Base-by-base conservation (phyloP, 2,113 vertebrate species). In the Calyptomena viridis region DNA sequence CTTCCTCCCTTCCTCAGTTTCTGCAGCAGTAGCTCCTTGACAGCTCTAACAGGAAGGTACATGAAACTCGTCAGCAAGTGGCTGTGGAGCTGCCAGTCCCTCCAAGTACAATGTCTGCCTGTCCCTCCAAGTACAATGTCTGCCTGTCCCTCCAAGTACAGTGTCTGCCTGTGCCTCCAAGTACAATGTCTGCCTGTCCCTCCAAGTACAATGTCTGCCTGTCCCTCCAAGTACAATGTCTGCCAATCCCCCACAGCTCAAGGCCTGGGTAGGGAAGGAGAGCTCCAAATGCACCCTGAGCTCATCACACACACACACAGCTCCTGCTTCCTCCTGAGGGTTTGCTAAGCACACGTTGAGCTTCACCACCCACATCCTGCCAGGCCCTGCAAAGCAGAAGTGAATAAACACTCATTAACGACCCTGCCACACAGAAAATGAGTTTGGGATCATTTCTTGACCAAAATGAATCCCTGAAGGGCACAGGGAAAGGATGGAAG, bases 341-440 rank as follows among this genome's bases (percentile, higher is more conserved):
- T 42, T 72, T 75, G 46, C 75, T 67, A n/a, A 95, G 77, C 74
- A 53, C 84, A 78, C 2, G 5, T 9, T 47, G 35, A 78, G 63
- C n/a, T 73, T 30, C 25, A 62, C 63, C 83, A 76, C 68, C 89
- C 94, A 97, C 95, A 96, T 96, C 94, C 96, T 97, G 97, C 66
- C 55, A 25, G 58, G 18, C 52, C 68, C 66, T 39, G 78, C 90
- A 91, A 94, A 95, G 93, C 87, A 96, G 85, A 96, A 96, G 85
- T 79, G 87, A 94, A 72, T 33, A 50, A 77, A 72, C 11, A 30
- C 47, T 39, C 58, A 8, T 67, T 35, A 76, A 79, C 71, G 47
- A 59, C 28, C 10, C 21, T 2, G 1, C 15, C 53, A 22, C 63
- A 8, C 17, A 13, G 17, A 62, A 47, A 80, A 64, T 42, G 24